Evolutionary conservation across 2,888 invertebrate genomes (phyloP).

Genomic region (Dascillus cervinus): DNA sequence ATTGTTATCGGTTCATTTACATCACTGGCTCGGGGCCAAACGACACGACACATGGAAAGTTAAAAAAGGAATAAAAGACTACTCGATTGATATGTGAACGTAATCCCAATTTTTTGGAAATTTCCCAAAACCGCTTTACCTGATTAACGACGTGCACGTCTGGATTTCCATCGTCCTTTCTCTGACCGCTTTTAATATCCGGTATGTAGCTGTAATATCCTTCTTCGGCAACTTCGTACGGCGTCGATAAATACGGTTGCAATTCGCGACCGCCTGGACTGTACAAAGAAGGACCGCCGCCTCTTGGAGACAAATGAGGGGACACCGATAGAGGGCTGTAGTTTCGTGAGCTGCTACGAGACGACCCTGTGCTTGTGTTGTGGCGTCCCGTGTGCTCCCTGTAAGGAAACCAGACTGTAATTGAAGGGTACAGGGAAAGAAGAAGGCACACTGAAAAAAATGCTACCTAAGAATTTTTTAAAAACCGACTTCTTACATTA

Average conservation of each 20-base stretch:
- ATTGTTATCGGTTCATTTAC: no score
- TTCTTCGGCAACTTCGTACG: conserved; percentile 24
- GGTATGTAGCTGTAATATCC: conserved; percentile 26
- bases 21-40: no score
- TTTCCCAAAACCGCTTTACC: conserved; percentile 32
- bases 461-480: no score
- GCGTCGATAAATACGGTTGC: conserved; percentile 36
- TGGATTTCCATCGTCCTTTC: conserved; percentile 8
- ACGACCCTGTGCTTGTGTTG: conserved; percentile 45
- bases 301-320: conserved; percentile 39
- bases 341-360: conserved; percentile 40
- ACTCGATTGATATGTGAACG: no score
- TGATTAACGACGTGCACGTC: conserved; percentile 49
- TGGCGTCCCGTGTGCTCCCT: conserved; percentile 31
- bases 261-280: conserved; percentile 44
- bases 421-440: no score
- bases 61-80: no score
- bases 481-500: no score
- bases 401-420: no score
- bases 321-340: conserved; percentile 41
- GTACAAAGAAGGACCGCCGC: conserved; percentile 36
- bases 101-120: no score
- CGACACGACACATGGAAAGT: no score
- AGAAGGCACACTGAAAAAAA: no score
- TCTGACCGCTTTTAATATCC: conserved; percentile 5